These are phyloP conservation scores for Acanthiza pusilla DNA, from an alignment of 2,797 vertebrate genomes.

Conservation along the genomic window DNA sequence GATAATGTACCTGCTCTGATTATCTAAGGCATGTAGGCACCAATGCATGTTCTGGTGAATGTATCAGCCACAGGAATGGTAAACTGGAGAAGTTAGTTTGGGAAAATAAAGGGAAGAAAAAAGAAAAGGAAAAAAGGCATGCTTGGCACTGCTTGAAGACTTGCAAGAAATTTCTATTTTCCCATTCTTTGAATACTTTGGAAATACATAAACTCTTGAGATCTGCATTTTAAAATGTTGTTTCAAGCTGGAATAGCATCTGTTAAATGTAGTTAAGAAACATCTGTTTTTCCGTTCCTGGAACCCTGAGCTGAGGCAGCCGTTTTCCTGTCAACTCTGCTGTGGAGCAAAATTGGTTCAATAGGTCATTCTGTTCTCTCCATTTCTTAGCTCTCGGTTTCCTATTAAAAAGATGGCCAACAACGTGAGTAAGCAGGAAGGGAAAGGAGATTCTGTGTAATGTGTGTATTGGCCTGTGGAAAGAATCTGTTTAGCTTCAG, in stretches of 20 bases:
- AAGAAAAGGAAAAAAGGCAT: not conserved
- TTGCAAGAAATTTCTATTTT: conserved; percentile 30
- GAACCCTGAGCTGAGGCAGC: not conserved
- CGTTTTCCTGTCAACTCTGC: conserved; percentile 26
- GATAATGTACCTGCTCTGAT: not conserved
- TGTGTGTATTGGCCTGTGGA: not conserved
- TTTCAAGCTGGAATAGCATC: conserved; percentile 33
- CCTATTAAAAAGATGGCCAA: conserved; percentile 7
- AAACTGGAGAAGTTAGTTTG: not conserved
- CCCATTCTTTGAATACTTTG: conserved; percentile 34
- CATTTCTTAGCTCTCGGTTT: conserved; percentile 9
- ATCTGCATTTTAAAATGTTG: conserved; percentile 40
- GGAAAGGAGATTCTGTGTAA: not conserved
- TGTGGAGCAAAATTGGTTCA: conserved; percentile 18
- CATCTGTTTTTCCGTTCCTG: conserved; percentile 48
- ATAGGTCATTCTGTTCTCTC: conserved; percentile 45
- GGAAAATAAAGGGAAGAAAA: not conserved
- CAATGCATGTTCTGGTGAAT: not conserved
- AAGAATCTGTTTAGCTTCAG: not conserved
- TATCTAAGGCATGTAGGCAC: not conserved
- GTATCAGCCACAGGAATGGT: not conserved
- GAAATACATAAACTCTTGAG: not conserved
- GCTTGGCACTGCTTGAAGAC: not conserved
- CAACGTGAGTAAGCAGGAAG: not conserved
- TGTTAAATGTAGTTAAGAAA: conserved; percentile 35